Evolutionary conservation across 2,113 vertebrate species (phyloP).

Genomic region (Oenanthe melanoleuca): DNA sequence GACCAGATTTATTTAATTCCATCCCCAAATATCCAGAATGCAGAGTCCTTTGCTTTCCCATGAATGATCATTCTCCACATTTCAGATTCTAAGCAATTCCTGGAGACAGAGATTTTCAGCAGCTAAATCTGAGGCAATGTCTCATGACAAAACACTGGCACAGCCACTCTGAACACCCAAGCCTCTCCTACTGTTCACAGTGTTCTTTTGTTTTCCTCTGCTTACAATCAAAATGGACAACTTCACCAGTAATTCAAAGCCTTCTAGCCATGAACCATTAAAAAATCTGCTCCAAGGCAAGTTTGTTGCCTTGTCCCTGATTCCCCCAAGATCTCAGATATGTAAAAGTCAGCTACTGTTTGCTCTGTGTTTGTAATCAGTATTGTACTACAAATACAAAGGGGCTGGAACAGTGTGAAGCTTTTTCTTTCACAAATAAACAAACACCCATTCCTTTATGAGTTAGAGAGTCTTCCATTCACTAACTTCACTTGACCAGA

Average conservation of each 20-base stretch:
- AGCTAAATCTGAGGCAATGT: background rate
- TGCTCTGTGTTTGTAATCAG: background rate
- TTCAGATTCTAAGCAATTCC: background rate
- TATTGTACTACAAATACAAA: background rate
- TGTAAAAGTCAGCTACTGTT: background rate
- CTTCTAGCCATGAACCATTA: background rate
- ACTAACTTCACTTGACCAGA: constrained; percentile 11
- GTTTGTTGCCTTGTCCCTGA: background rate
- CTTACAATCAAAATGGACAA: background rate
- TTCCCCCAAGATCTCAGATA: background rate
- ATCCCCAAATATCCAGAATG: background rate
- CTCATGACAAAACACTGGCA: background rate
- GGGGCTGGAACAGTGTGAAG: background rate
- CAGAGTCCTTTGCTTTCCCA: background rate
- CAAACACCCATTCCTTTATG: background rate
- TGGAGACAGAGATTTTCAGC: background rate
- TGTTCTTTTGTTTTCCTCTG: background rate
- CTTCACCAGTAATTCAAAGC: background rate
- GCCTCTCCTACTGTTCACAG: background rate
- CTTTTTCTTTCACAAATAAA: background rate
- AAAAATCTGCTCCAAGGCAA: background rate
- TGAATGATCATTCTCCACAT: background rate
- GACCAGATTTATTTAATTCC: background rate
- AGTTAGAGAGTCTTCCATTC: constrained; percentile 27
- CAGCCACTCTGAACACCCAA: background rate